These are phyloP conservation scores for Aproaerema taeniolella DNA, from an alignment of 2,888 invertebrate species.

Conservation along the genomic window DNA sequence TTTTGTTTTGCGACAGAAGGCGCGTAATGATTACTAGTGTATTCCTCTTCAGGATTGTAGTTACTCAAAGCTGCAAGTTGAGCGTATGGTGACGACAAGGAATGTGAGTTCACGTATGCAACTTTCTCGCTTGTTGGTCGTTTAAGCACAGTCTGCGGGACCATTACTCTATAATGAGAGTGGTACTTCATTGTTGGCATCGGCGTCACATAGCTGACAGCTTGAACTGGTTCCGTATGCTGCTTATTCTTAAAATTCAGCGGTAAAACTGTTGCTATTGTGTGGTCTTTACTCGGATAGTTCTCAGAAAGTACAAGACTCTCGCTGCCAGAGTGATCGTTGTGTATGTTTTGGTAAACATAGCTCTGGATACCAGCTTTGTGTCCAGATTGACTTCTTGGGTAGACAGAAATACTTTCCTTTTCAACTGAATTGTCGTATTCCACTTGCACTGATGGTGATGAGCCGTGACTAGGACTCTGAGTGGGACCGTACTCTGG, in stretches of 20 bases:
- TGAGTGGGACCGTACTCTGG: conserved; percentile 22
- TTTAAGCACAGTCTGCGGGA: conserved; percentile 56
- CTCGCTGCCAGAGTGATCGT: conserved; percentile 36
- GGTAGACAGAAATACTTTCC: conserved; percentile 37
- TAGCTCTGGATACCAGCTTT: conserved; percentile 30
- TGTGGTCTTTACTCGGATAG: conserved; percentile 77
- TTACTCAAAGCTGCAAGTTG: conserved; percentile 33
- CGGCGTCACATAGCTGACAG: conserved; percentile 65
- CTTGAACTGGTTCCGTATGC: conserved; percentile 41
- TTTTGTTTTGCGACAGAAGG: conserved; percentile 47
- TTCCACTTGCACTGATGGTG: conserved; percentile 22
- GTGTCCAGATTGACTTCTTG: conserved; percentile 33
- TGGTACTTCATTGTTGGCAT: conserved; percentile 57
- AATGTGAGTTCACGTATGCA: conserved; percentile 59
- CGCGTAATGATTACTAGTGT: conserved; percentile 42
- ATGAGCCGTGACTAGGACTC: conserved; percentile 28
- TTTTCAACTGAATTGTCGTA: conserved; percentile 30
- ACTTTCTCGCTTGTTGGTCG: conserved; percentile 54
- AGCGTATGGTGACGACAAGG: conserved; percentile 41
- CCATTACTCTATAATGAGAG: conserved; percentile 61
- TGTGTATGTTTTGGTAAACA: conserved; percentile 47
- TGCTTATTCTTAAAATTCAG: conserved; percentile 43
- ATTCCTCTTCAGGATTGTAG: conserved; percentile 49
- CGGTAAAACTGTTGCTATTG: conserved; percentile 72
- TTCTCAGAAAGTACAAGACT: conserved; percentile 70